Evolutionary conservation across 2,113 vertebrate genomes (phyloP).

Genomic region (Lathamus discolor): DNA sequence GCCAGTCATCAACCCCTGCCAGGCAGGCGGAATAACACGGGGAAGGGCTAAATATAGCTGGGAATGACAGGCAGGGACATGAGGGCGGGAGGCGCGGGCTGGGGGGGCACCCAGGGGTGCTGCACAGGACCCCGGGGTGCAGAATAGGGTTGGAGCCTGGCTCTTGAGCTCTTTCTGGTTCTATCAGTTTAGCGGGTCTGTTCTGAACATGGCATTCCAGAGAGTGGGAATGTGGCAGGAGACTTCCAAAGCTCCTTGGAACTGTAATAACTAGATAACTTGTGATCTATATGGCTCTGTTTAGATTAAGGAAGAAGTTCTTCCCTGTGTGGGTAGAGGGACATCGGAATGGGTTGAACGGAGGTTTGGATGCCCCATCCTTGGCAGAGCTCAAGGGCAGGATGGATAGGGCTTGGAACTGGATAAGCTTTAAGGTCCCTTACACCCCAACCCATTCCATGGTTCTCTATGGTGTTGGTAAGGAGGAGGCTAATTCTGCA

Average conservation of each 20-base stretch:
- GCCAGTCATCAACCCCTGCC: conserved; percentile 39
- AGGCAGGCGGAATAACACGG: conserved; percentile 19
- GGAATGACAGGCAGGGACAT: neutral
- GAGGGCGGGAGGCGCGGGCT: neutral
- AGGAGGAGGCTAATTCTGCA: neutral
- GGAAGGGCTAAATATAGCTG: conserved; percentile 74
- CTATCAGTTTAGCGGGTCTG: neutral
- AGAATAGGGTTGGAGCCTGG: neutral
- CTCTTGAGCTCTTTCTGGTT: neutral
- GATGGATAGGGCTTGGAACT: neutral
- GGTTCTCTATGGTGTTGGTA: neutral
- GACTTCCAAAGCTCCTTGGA: neutral
- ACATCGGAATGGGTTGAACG: neutral
- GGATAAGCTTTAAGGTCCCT: neutral
- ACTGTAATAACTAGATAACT: neutral
- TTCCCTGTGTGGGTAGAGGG: neutral
- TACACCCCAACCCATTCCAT: neutral
- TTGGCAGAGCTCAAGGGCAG: neutral
- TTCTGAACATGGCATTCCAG: neutral
- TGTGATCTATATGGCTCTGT: neutral
- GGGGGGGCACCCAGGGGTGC: neutral
- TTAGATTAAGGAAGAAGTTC: neutral
- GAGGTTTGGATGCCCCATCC: neutral
- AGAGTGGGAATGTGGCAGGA: neutral
- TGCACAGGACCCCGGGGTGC: neutral